Percentiles rank a stretch among this genome's conserved stretches.
Evolutionary conservation across 2,113 vertebrate species (phyloP).

Genomic region (Callorhinus ursinus): DNA sequence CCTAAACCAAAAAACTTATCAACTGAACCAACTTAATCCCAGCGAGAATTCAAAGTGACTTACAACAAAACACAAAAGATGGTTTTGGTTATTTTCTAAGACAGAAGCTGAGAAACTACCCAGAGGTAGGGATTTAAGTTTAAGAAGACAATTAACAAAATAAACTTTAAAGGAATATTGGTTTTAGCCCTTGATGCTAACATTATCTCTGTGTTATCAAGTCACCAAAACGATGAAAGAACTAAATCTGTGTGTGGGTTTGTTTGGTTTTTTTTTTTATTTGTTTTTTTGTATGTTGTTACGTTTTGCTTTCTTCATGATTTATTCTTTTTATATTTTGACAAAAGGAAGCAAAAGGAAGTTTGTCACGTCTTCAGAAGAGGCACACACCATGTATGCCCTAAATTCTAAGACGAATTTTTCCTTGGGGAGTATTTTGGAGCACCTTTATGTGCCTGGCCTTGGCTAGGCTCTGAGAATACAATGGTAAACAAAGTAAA

Average conservation of each 20-base stretch:
- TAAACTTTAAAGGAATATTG: not conserved
- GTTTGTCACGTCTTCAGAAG: not conserved
- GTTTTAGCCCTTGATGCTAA: not conserved
- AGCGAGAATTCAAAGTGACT: not conserved
- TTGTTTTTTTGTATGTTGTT: not conserved
- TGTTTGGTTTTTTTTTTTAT: not conserved
- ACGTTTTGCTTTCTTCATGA: not conserved
- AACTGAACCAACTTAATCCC: not conserved
- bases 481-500: not conserved
- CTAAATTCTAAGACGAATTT: not conserved
- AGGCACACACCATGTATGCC: not conserved
- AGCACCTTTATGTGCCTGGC: not conserved
- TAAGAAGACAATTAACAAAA: conserved; percentile 9
- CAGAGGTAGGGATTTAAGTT: not conserved
- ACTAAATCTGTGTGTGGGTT: not conserved
- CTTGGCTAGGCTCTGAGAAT: not conserved
- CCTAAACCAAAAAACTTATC: not conserved
- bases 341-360: not conserved
- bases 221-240: not conserved
- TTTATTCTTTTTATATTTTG: not conserved
- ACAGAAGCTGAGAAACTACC: not conserved
- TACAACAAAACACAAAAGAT: not conserved
- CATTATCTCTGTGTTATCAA: not conserved
- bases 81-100: not conserved
- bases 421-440: not conserved